Conservation (phyloP, 2,888 invertebrate species). For the Pollenia amentaria region DNA sequence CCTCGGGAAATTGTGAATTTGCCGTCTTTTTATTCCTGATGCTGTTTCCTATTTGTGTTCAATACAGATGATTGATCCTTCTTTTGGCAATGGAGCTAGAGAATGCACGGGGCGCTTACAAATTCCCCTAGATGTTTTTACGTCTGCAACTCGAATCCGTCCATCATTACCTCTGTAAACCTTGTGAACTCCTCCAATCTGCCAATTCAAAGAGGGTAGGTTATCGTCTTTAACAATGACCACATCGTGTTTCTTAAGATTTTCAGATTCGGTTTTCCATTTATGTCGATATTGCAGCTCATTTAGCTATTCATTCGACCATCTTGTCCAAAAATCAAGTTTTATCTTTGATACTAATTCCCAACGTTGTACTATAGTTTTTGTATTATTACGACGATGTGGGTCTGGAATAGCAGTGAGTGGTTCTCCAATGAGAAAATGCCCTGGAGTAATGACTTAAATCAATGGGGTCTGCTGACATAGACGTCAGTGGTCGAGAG, state of each 20-base stretch:
- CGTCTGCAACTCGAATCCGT: too few relatives aligned
- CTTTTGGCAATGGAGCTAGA: slow-evolving; percentile 14
- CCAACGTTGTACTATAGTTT: too few relatives aligned
- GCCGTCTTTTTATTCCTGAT: background rate
- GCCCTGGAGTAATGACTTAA: background rate
- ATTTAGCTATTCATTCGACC: background rate
- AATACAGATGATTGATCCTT: background rate
- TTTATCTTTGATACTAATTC: too few relatives aligned
- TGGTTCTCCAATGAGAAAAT: background rate
- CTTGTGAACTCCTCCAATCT: too few relatives aligned
- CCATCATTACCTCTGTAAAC: too few relatives aligned
- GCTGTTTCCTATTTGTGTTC: background rate
- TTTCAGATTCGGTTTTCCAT: background rate
- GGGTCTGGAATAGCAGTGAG: too few relatives aligned
- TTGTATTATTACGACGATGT: too few relatives aligned
- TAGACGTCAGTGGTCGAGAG: background rate
- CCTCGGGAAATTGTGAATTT: background rate
- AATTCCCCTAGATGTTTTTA: too few relatives aligned
- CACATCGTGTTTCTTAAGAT: background rate
- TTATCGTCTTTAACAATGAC: too few relatives aligned
- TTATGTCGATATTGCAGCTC: background rate
- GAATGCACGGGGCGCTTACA: too few relatives aligned
- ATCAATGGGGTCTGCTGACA: background rate
- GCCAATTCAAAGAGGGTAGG: too few relatives aligned
- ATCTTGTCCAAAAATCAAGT: slow-evolving; percentile 13